A percentile compares a stretch with the other conserved stretches of the same genome.
Conservation (phyloP, 2,797 vertebrate genomes). For the Galaxias olidus region DNA sequence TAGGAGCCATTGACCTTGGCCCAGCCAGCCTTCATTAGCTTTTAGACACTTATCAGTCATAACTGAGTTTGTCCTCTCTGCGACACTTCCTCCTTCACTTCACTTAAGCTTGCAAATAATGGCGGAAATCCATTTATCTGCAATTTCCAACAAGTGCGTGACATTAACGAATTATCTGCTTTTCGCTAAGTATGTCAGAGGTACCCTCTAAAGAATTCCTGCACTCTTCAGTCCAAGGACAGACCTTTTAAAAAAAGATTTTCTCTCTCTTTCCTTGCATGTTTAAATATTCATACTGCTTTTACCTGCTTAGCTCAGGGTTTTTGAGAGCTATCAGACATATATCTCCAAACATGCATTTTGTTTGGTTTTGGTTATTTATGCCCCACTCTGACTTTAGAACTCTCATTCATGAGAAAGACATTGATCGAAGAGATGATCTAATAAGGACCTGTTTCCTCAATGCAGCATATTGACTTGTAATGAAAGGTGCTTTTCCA, state of each 20-base stretch:
- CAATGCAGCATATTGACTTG: constrained; percentile 79
- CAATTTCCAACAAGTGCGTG: constrained; percentile 86
- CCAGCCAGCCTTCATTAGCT: constrained; percentile 85
- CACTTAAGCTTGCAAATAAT: constrained; percentile 85
- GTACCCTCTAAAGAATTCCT: constrained; percentile 82
- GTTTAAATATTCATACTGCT: constrained; percentile 85
- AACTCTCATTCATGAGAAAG: constrained; percentile 78
- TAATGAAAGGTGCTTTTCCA: constrained; percentile 80
- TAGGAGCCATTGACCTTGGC: constrained; percentile 85
- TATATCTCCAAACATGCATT: constrained; percentile 81
- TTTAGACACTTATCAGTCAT: constrained; percentile 90
- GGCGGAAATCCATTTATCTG: constrained; percentile 88
- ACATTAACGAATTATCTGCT: constrained; percentile 87
- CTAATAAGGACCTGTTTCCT: constrained; percentile 81
- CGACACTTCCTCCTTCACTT: constrained; percentile 83
- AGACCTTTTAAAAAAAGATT: constrained; percentile 76
- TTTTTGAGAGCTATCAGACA: constrained; percentile 78
- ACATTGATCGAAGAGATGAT: constrained; percentile 81
- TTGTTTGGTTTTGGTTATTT: constrained; percentile 85
- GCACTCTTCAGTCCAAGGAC: constrained; percentile 74
- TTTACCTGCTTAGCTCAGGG: constrained; percentile 65
- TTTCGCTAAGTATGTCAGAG: constrained; percentile 85
- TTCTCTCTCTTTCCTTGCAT: constrained; percentile 72
- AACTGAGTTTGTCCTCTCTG: constrained; percentile 83
- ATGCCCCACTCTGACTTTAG: constrained; percentile 78